phyloP scores from a whole-genome alignment of 2,888 invertebrate species.

The Gerosis bhagava region DNA sequence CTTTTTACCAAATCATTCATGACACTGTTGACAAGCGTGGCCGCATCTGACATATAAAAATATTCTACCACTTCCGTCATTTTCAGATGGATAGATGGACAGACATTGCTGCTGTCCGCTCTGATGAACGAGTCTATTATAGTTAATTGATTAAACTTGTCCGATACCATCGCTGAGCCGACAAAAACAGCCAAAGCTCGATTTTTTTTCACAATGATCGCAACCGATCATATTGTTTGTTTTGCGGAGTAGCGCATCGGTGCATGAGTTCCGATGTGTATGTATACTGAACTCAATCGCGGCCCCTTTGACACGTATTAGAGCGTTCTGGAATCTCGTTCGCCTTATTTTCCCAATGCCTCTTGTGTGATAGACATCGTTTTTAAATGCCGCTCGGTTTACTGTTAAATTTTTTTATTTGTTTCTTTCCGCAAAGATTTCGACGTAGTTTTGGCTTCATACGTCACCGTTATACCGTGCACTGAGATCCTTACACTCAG shows the following conservation, averaged over 20 bases:
- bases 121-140: conserved; percentile 40
- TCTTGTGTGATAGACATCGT: conserved; percentile 23
- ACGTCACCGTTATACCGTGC: no score
- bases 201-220: conserved; percentile 56
- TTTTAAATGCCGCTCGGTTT: conserved; percentile 13
- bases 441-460: no score
- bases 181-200: conserved; percentile 53
- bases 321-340: conserved; percentile 39
- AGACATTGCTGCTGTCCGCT: conserved; percentile 6
- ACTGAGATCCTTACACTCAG: no score
- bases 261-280: conserved; percentile 47
- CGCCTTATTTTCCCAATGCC: conserved; percentile 33
- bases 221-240: conserved; percentile 66
- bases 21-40: no score
- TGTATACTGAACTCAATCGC: conserved; percentile 51
- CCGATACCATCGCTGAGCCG: conserved; percentile 41
- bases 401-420: conserved; percentile 3
- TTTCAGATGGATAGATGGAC: no score
- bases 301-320: conserved; percentile 66
- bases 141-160: conserved; percentile 72
- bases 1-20: no score
- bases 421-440: conserved; percentile 2
- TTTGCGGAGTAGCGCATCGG: conserved; percentile 65
- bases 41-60: no score
- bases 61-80: no score